Base-by-base conservation (phyloP, 2,113 vertebrate species). In the Tachysurus vachellii region DNA sequence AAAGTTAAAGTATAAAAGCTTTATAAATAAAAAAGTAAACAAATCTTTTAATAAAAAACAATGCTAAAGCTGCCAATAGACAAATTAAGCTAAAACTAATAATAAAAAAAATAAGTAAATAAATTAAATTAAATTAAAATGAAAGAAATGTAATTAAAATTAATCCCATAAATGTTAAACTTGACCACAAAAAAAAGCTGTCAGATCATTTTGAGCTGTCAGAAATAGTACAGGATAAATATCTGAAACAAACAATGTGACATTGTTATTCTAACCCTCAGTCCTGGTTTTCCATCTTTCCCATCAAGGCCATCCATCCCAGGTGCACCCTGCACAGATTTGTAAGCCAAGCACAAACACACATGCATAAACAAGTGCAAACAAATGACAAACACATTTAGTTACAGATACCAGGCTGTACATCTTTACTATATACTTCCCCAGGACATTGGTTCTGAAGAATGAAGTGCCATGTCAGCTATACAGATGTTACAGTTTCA, bases 231-330 rank as follows among this genome's bases (percentile, higher is more conserved):
- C 0, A 70, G 36, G 28, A 26, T 66, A 23, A 77, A 17, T 12
- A 54, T 80, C 10, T 57, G 17, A 19, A 80, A 70, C 3, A 84
- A 28, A 53, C n/a, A 57, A 73, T 31, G 50, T 62, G 85, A 80
- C 50, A 53, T 44, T n/a, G 12, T 14, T 13, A 66, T 64, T 86
- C 96, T 96, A 92, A 98, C 98, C 95, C 96, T 91, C 68, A 94
- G 36, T 3, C 98, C 98, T 0, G 97, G 95, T 84, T 99, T 99
- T 42, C 98, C 98, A 0, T 97, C 96, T 93, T 99, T 99, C 80
- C 97, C 98, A 0, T 99, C 97, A 61, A 97, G 89, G 59, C 98
- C 98, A 10, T 98, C 97, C 88, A 98, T 91, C 14, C 98, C 98
- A 1, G 96, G 94, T 0, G 97, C 96, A 0, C 97, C 98, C 98